phyloP scores from a whole-genome alignment of 2,113 vertebrate genomes.

The Triplophysa rosa region DNA sequence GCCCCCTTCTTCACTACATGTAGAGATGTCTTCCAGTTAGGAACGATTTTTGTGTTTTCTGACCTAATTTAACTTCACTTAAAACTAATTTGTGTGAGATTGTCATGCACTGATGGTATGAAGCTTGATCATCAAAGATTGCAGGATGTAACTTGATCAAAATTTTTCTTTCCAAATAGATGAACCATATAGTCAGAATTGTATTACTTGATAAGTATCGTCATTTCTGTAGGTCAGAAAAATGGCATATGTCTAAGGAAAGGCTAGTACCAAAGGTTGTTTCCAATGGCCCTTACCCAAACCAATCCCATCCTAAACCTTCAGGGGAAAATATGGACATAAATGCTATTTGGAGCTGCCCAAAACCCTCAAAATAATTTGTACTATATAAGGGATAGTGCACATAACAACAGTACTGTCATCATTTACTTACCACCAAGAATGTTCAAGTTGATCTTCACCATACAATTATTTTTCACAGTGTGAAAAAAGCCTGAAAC shows the following conservation, averaged over 20 bases:
- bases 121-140: constrained; percentile 1
- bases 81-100: neutral
- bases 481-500: too few species aligned
- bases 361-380: neutral
- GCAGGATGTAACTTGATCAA: too few species aligned
- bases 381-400: neutral
- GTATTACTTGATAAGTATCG: too few species aligned
- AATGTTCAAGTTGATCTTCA: too few species aligned
- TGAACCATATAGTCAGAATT: too few species aligned
- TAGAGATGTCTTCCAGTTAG: constrained; percentile 8
- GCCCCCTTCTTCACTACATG: neutral
- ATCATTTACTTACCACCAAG: neutral
- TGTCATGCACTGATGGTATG: constrained; percentile 9
- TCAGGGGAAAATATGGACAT: neutral
- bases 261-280: neutral
- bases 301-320: neutral
- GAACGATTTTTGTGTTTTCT: neutral
- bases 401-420: neutral
- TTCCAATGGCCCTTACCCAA: neutral
- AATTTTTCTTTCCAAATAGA: neutral
- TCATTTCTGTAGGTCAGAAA: too few species aligned
- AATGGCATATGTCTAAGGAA: neutral
- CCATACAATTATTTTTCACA: too few species aligned
- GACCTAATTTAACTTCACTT: neutral
- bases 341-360: constrained; percentile 1